Base-by-base conservation (phyloP, 2,888 invertebrate genomes). In the Eueremaeus valkanovi region DNA sequence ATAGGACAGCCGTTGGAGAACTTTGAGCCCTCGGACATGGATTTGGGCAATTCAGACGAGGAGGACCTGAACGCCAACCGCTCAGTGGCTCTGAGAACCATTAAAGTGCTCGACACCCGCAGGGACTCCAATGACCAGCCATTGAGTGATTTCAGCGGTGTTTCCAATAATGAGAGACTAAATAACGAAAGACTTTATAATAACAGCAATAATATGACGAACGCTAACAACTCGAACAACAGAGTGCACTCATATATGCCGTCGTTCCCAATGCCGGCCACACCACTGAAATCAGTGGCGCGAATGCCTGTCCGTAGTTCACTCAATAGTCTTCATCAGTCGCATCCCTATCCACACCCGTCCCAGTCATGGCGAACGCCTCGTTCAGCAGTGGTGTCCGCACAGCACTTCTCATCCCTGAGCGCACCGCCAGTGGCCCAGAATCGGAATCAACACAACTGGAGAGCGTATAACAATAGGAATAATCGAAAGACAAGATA, bases 11-110 rank as follows among this genome's bases (percentile, higher is more conserved):
- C 75, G 13, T 33, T 18, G 16, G 77, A 78, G 58, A 72, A 75
- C n/a, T 77, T 77, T 51, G 78, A 79, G 51, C 76, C 76, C 11
- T 75, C 79, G 6, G 78, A 78, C 33, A 78, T 79, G 78, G 79
- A 78, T 61, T 42, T 78, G n/a, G 78, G 77, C 9, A 75, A 76
- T 72, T 76, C 77, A 8, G 61, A 75, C n/a, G 78, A 77, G 13
- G 77, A 76, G 55, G 76, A 75, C 0, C 18, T n/a, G 8, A 49
- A 8, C 42, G 33, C 5, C 1, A n/a, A n/a, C 18, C 29, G 42
- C 3, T n/a, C 33, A 16, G 40, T n/a, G 16, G 21, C 40, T 27
- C 58, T 13, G 0, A 31, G 40, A 27, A 36, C 58, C 27, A 49
- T 45, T 27, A 31, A 51, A 45, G 45, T 51, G 49, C 29, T 49